Conservation (phyloP, 2,797 vertebrate genomes). For the Hippopotamyrus pictus region DNA sequence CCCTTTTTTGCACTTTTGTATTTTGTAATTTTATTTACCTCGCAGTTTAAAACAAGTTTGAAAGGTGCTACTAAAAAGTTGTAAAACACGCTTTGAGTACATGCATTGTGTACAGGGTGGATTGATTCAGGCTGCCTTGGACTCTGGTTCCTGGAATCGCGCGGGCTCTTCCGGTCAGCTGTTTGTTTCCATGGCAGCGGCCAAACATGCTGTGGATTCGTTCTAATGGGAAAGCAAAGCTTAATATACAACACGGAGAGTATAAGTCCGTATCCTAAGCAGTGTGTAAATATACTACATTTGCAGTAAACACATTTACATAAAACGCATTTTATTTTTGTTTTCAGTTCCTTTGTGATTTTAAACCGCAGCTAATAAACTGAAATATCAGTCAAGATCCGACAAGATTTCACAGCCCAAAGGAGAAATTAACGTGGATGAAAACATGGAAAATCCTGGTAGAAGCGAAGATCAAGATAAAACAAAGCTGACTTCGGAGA, state of each 20-base stretch:
- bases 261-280: not conserved
- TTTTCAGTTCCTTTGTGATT: not conserved
- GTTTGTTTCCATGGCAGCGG: conserved; percentile 44
- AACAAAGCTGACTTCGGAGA: conserved; percentile 23
- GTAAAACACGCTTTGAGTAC: not conserved
- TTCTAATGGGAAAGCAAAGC: not conserved
- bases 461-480: conserved; percentile 23
- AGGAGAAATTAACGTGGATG: not conserved
- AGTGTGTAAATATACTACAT: not conserved
- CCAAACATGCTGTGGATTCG: conserved; percentile 33
- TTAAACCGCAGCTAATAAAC: not conserved
- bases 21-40: not conserved
- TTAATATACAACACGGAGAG: not conserved
- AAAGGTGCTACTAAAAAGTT: not conserved
- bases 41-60: not conserved
- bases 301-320: not conserved
- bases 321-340: not conserved
- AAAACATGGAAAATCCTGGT: not conserved
- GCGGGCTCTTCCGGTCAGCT: conserved; percentile 14
- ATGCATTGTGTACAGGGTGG: not conserved
- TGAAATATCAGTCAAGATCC: conserved; percentile 33
- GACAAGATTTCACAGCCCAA: not conserved
- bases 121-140: not conserved
- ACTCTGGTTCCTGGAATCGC: not conserved
- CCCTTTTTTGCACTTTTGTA: not conserved